phyloP scores from a whole-genome alignment of 2,113 vertebrate species.

The Rhizomys pruinosus region DNA sequence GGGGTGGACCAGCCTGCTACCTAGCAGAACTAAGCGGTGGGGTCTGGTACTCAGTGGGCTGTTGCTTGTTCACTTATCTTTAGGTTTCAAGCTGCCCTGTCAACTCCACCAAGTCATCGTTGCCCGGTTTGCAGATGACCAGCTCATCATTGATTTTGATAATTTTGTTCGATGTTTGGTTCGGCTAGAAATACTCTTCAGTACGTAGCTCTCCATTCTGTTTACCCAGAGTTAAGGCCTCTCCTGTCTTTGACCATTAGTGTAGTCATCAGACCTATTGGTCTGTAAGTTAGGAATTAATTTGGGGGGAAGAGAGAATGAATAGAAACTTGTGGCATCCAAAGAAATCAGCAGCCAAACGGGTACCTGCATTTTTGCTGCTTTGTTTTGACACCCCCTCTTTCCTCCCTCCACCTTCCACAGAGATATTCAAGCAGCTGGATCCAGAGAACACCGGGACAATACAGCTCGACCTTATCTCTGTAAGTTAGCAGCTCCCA shows the following conservation, averaged over 20 bases:
- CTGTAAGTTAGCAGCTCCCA: constrained; percentile 80
- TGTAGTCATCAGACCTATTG: not conserved
- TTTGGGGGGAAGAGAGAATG: not conserved
- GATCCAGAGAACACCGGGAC: constrained; percentile 86
- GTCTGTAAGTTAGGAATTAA: not conserved
- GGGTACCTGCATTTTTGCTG: fast-evolving
- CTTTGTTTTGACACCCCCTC: not conserved
- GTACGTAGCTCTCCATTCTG: constrained; percentile 73
- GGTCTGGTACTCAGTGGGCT: fast-evolving
- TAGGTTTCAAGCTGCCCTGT: constrained; percentile 88
- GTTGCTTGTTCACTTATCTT: fast-evolving
- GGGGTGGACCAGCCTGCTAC: fast-evolving
- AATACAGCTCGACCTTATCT: constrained; percentile 84
- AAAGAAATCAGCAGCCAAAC: not conserved
- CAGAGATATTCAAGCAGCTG: constrained; percentile 89
- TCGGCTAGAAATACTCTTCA: constrained; percentile 89
- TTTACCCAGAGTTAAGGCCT: fast-evolving
- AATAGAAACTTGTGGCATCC: not conserved
- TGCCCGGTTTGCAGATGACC: constrained; percentile 87
- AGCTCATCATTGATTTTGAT: constrained; percentile 88
- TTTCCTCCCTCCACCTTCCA: constrained; percentile 16
- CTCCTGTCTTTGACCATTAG: fast-evolving
- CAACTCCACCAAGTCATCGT: constrained; percentile 87
- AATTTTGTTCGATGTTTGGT: constrained; percentile 89
- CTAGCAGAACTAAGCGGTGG: fast-evolving